phyloP scores from a whole-genome alignment of 2,888 invertebrate genomes.

The Piscicola geometra region DNA sequence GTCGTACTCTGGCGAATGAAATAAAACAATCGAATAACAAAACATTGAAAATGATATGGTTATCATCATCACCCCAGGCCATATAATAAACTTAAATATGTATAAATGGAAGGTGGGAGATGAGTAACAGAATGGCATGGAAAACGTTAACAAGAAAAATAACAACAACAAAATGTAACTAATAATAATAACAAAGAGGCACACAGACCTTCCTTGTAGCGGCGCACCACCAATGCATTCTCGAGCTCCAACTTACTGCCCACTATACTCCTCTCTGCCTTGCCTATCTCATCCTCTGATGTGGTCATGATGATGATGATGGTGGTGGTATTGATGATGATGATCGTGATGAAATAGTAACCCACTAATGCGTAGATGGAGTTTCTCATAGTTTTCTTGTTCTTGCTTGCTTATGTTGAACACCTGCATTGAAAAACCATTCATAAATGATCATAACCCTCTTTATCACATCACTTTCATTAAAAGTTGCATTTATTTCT shows the following conservation, averaged over 20 bases:
- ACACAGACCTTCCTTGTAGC: background rate
- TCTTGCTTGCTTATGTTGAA: constrained; percentile 79
- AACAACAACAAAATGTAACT: background rate
- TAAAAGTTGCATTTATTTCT: too few species aligned
- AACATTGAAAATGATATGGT: background rate
- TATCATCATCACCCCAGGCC: background rate
- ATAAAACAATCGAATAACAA: background rate
- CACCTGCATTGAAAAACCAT: too few species aligned
- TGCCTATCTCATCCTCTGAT: constrained; percentile 69
- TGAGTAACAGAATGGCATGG: background rate
- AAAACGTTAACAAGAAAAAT: background rate
- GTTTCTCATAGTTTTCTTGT: constrained; percentile 72
- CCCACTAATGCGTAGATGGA: constrained; percentile 67
- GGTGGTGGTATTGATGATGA: background rate
- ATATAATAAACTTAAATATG: background rate
- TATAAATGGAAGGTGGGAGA: too few species aligned
- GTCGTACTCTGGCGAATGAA: constrained; percentile 70
- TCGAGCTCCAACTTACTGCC: constrained; percentile 73
- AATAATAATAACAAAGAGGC: background rate
- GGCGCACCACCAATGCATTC: background rate
- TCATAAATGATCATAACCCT: too few species aligned
- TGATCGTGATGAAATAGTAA: too few species aligned
- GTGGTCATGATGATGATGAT: background rate
- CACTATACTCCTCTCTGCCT: constrained; percentile 75
- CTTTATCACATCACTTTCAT: too few species aligned